A percentile compares a stretch with the other conserved stretches of the same genome.
These are phyloP conservation scores for Lophura nycthemera DNA, from an alignment of 2,113 vertebrate species.

Conservation along the genomic window DNA sequence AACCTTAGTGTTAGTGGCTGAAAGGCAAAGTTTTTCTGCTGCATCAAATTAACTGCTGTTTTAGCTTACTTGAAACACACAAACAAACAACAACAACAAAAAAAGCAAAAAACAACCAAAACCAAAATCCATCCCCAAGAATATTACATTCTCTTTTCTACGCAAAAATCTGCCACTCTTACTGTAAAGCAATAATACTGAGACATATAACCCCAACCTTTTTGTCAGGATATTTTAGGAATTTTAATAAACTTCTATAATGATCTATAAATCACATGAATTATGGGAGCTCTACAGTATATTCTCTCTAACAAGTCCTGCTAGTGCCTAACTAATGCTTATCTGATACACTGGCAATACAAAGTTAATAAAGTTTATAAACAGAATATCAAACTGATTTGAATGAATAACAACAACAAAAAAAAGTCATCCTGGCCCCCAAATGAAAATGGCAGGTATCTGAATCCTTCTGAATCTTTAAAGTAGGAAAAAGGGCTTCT, in stretches of 20 bases:
- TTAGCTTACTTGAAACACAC: constrained; percentile 14
- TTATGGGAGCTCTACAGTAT: background rate
- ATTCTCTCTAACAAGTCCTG: background rate
- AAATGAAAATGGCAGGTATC: background rate
- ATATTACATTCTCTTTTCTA: constrained; percentile 13
- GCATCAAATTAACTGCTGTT: constrained; percentile 50
- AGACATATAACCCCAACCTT: background rate
- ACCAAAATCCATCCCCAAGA: background rate
- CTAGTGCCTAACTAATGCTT: background rate
- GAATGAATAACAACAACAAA: background rate
- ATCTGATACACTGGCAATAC: background rate
- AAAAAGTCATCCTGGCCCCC: background rate
- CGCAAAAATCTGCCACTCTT: constrained; percentile 33
- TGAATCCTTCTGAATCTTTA: background rate
- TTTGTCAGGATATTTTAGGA: constrained; percentile 43
- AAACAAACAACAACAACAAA: background rate
- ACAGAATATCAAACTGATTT: background rate
- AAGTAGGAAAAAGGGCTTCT: background rate
- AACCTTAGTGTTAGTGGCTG: constrained; percentile 5
- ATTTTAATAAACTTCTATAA: constrained; percentile 41
- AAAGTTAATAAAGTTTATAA: background rate
- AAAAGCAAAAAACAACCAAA: background rate
- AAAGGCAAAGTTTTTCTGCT: constrained; percentile 34
- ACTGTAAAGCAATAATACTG: constrained; percentile 27
- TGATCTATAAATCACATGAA: constrained; percentile 43